Percentiles rank a stretch among this genome's conserved stretches.
These are phyloP conservation scores for Anoplius nigerrimus DNA, from an alignment of 2,888 invertebrate species.

Conservation along the genomic window DNA sequence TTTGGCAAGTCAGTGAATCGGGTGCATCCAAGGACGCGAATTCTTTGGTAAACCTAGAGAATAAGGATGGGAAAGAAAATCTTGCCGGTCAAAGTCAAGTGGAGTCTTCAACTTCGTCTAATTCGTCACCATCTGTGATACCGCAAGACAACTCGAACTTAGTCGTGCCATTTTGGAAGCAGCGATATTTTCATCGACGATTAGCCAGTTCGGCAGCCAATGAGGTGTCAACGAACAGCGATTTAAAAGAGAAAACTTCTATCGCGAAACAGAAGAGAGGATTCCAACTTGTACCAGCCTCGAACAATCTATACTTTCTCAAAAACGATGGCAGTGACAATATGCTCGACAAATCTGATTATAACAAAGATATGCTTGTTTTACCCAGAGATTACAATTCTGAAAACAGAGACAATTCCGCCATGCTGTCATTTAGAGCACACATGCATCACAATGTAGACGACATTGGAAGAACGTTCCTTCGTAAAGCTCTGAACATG, in stretches of 20 bases:
- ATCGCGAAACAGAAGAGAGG: slow-evolving; percentile 37
- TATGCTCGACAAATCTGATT: slow-evolving; percentile 1
- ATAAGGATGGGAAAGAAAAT: neutral
- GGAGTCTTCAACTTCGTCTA: neutral
- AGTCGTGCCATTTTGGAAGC: too few species aligned
- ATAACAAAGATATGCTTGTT: too few species aligned
- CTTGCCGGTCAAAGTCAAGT: neutral
- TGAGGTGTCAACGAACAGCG: slow-evolving; percentile 12
- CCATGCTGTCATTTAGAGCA: slow-evolving; percentile 53
- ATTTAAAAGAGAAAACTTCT: slow-evolving; percentile 9
- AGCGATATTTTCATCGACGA: neutral
- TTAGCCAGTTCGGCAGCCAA: neutral
- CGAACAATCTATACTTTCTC: slow-evolving; percentile 45
- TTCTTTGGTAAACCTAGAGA: neutral
- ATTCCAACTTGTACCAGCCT: slow-evolving; percentile 46
- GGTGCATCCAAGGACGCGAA: neutral
- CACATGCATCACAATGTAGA: slow-evolving; percentile 56
- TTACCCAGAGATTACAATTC: too few species aligned
- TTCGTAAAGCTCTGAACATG: neutral
- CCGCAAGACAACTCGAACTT: too few species aligned
- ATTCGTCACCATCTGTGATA: too few species aligned
- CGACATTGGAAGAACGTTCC: slow-evolving; percentile 47
- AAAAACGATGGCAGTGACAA: slow-evolving; percentile 25
- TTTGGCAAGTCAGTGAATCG: slow-evolving; percentile 14
- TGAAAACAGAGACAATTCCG: slow-evolving; percentile 37